Evolutionary conservation across 2,888 invertebrate genomes (phyloP).

Genomic region (Chalcosyrphus nemorum): DNA sequence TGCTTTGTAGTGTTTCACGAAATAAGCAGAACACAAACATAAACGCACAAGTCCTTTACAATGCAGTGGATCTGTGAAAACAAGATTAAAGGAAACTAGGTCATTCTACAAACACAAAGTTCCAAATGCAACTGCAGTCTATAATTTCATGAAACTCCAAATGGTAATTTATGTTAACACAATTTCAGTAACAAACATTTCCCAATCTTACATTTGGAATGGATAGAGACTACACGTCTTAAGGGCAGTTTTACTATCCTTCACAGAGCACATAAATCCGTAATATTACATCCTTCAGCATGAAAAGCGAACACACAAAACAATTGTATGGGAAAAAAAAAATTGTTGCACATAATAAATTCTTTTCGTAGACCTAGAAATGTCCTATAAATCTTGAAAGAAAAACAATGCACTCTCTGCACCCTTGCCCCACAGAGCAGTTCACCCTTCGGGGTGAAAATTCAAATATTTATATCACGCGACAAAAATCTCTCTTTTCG

Average conservation of each 20-base stretch:
- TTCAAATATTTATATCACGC: slow-evolving; percentile 68
- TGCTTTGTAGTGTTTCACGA: background rate
- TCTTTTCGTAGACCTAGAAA: slow-evolving; percentile 27
- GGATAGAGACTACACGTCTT: background rate
- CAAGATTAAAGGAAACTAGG: background rate
- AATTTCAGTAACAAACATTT: too few relatives aligned
- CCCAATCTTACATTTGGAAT: too few relatives aligned
- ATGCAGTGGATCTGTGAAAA: slow-evolving; percentile 8
- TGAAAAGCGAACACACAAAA: background rate
- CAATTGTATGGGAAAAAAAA: background rate
- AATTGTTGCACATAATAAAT: slow-evolving; percentile 7
- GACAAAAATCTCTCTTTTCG: slow-evolving; percentile 59
- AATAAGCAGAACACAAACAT: background rate
- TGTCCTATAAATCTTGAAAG: slow-evolving; percentile 45
- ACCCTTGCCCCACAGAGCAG: background rate
- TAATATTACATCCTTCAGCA: background rate
- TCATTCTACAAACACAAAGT: background rate
- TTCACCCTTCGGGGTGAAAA: slow-evolving; percentile 27
- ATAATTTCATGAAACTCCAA: too few relatives aligned
- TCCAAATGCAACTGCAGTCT: background rate
- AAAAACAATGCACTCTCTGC: slow-evolving; percentile 26
- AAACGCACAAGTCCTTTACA: background rate
- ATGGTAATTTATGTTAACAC: background rate
- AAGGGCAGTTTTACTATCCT: background rate
- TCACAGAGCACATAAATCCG: background rate